Base-by-base conservation (phyloP, 1,140 invertebrate species). In the Caenorhabditis brenneri region DNA sequence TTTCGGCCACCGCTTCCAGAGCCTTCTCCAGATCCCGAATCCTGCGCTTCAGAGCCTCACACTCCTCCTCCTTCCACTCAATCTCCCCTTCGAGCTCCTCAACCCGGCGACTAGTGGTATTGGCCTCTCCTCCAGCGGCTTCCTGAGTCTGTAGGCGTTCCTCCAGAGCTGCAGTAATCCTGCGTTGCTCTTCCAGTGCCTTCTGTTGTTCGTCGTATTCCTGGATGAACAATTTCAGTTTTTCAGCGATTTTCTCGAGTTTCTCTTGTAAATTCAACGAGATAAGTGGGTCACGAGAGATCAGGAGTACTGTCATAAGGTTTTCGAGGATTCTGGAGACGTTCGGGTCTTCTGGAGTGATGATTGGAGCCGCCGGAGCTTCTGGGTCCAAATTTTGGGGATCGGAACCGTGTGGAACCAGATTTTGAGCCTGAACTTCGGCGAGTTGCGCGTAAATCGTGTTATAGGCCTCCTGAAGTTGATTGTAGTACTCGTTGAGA, bases 391-490 rank as follows among this genome's bases (percentile, higher is more conserved):
- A n/a, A n/a, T n/a, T n/a, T n/a, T n/a, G n/a, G n/a, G n/a, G n/a
- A n/a, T n/a, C n/a, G n/a, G n/a, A n/a, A n/a, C n/a, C n/a, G n/a
- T n/a, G 65, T 27, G 0, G 65, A n/a, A 0, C 33, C 24, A 22
- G 24, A 24, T n/a, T 36, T 2, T 16, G 15, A 33, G 58, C 29
- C n/a, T 65, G 31, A 24, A 31, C 12, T 24, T 10, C 1, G 19
- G 36, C 65, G 1, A 74, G 42, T 48, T 80, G 55, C n/a, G 79
- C 60, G 29, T 85, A 85, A 22, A 85, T 24, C 12, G n/a, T 27
- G 39, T 85, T 85, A 55, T 85, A 85, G 10, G 84, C 84, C n/a
- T 81, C 84, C 48, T 85, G 84, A 15, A 85, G 84, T 58, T 85
- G 84, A 39, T 65, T 69, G 46, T 85, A 85, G 80, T 81, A 85